phyloP scores from a whole-genome alignment of 2,888 invertebrate genomes.

The Acleris sparsana region DNA sequence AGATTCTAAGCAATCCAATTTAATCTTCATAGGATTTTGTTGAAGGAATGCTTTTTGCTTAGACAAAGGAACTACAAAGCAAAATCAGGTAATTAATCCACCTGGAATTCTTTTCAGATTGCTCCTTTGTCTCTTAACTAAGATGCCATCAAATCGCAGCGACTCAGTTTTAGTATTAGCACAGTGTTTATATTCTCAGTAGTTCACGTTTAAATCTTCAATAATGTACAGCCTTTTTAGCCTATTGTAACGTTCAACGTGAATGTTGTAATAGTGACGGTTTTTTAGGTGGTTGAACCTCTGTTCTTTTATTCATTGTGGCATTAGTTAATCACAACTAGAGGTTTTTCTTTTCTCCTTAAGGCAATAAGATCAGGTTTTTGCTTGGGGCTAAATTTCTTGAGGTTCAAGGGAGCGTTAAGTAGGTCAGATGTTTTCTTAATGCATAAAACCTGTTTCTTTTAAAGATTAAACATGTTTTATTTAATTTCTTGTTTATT shows the following conservation, averaged over 20 bases:
- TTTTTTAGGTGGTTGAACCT: background rate
- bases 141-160: conserved; percentile 38
- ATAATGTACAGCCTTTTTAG: background rate
- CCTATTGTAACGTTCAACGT: too few species aligned
- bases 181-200: conserved; percentile 9
- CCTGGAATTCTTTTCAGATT: conserved; percentile 63
- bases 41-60: conserved; percentile 57
- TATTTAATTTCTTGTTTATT: too few species aligned
- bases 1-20: conserved; percentile 61
- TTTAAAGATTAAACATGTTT: too few species aligned
- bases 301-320: conserved; percentile 15
- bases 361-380: conserved; percentile 24
- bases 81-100: conserved; percentile 73
- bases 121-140: conserved; percentile 33
- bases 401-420: conserved; percentile 2
- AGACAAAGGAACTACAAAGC: conserved; percentile 69
- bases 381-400: conserved; percentile 6
- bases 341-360: conserved; percentile 22
- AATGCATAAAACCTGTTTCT: background rate
- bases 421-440: background rate
- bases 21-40: conserved; percentile 63
- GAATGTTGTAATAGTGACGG: background rate
- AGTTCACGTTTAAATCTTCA: background rate
- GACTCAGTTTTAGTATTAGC: conserved; percentile 27
- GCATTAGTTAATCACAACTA: conserved; percentile 18